Evolutionary conservation across 1,140 invertebrate genomes (phyloP).

Genomic region (Drosophila neocordata): DNA sequence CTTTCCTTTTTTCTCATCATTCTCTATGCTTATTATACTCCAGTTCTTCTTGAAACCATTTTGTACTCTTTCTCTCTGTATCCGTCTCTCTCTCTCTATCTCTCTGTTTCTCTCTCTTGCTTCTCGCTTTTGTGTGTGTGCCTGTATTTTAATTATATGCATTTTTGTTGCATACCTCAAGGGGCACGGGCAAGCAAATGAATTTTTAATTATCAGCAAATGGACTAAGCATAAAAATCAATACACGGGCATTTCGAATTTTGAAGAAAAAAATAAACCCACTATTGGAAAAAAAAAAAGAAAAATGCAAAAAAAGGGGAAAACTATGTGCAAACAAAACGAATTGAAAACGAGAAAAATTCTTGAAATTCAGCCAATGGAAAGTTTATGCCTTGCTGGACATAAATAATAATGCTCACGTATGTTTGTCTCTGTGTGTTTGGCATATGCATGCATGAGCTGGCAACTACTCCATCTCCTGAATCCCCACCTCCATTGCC

Average conservation of each 20-base stretch:
- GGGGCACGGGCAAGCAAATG: constrained; percentile 54
- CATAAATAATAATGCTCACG: constrained; percentile 52
- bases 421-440: background rate
- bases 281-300: background rate
- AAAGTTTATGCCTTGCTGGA: constrained; percentile 46
- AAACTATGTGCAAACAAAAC: constrained; percentile 2
- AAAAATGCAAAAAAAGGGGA: background rate
- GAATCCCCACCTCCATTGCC: constrained; percentile 2
- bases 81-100: background rate
- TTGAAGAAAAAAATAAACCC: background rate
- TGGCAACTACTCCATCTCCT: background rate
- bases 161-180: constrained; percentile 71
- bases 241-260: constrained; percentile 32
- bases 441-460: constrained; percentile 39
- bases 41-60: no score
- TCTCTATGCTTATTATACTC: background rate
- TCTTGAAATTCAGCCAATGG: constrained; percentile 5
- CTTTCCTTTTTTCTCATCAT: constrained; percentile 8
- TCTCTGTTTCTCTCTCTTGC: constrained; percentile 1
- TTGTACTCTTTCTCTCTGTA: background rate
- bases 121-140: constrained; percentile 15
- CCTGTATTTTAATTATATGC: constrained; percentile 75
- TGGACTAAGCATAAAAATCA: constrained; percentile 59
- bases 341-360: constrained; percentile 12
- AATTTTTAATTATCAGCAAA: constrained; percentile 76